These are phyloP conservation scores for Ardeotis arabs DNA, from an alignment of 2,113 vertebrate species.

Conservation along the genomic window DNA sequence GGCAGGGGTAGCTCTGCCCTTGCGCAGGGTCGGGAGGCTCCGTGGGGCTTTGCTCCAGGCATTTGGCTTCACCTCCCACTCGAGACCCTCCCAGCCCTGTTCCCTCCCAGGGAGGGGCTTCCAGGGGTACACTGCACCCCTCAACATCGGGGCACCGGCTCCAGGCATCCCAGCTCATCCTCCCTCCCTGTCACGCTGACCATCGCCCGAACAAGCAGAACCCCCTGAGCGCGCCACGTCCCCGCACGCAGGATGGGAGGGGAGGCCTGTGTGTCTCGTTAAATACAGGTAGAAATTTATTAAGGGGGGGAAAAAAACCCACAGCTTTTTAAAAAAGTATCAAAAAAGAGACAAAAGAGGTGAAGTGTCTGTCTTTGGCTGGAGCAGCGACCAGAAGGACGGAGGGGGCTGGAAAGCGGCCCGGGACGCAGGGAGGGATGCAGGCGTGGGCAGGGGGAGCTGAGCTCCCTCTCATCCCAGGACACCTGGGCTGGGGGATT, in stretches of 20 bases:
- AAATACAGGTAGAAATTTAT: constrained; percentile 68
- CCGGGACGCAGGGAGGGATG: background rate
- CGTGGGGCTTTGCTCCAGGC: background rate
- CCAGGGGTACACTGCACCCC: background rate
- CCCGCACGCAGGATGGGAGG: rapidly evolving
- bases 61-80: background rate
- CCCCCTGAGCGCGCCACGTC: rapidly evolving
- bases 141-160: background rate
- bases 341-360: constrained; percentile 49
- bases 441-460: background rate
- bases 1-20: background rate
- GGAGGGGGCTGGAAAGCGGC: background rate
- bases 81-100: background rate
- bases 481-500: background rate
- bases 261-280: background rate
- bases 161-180: background rate
- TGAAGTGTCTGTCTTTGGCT: constrained; percentile 8
- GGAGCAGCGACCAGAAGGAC: background rate
- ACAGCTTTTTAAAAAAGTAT: constrained; percentile 50
- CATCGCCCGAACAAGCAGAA: background rate
- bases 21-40: background rate
- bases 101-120: background rate
- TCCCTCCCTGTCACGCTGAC: background rate
- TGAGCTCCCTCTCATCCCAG: background rate
- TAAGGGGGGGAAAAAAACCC: background rate